Evolutionary conservation across 2,113 vertebrate genomes (phyloP), one percentile per base, ranked within the genome.

Genomic region (Xenotilapia longispinis): DNA sequence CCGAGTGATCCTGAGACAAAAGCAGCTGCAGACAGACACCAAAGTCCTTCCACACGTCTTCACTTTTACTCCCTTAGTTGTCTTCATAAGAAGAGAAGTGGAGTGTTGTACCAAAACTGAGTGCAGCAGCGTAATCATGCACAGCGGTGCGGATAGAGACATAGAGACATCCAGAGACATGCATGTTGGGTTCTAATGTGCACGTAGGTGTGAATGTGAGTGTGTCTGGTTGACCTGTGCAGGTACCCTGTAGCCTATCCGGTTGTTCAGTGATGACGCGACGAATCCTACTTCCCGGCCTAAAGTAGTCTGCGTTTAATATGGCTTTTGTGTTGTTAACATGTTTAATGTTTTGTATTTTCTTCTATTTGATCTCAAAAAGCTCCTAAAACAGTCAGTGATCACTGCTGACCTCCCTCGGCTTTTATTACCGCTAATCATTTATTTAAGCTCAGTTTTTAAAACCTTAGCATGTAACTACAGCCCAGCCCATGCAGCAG

Each of bases 191-290:
- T 75, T 47, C 40, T 75, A 10, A 28, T 10, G 1, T 73, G 38
- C 5, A 4, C 14, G 0, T 11, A 47, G 1, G 42, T 4, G 23
- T 49, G 40, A 45, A 75, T 75, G 42, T 0, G 68, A 42, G 21
- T 6, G 65, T 0, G 38, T 73, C 21, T 68, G 2, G 11, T 38
- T 17, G 26, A 60, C 57, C 26, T 60, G 57, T 33, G 28, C 58
- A 6, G 58, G 58, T 33, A 3, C 4, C 58, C 58, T 33, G 31
- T 11, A 33, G 4, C 17, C 31, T 63, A 31, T 31, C 31, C 2
- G 31, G 31, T 31, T 31, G 31, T 31, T 31, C 31, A 31, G 31
- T 31, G 31, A 31, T 31, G 31, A 31, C 31, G 6, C 0, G 31
- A 31, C 31, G 2, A 31, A 31, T 31, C 31, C 31, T 31, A 31